phyloP scores from a whole-genome alignment of 2,888 invertebrate genomes.

The Protonemura montana region DNA sequence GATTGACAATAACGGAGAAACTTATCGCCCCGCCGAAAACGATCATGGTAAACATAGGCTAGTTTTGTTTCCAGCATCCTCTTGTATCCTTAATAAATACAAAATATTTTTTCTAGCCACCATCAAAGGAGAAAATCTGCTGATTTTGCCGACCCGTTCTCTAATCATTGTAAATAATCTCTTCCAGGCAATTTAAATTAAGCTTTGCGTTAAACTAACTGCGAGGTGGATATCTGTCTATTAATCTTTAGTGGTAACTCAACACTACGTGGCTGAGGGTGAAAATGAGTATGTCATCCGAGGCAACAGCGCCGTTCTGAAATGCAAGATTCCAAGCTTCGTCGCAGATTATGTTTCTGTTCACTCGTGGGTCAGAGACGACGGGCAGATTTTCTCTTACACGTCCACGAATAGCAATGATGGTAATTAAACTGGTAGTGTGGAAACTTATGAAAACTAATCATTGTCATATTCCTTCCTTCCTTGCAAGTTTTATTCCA shows the following conservation, averaged over 20 bases:
- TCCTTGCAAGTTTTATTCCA: not conserved
- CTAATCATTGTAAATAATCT: not conserved
- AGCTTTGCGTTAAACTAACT: not conserved
- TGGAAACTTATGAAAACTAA: not conserved
- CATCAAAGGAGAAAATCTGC: not conserved
- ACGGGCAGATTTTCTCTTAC: conserved; percentile 47
- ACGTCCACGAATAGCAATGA: conserved; percentile 45
- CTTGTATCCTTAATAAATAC: not conserved
- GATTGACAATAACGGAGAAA: conserved; percentile 60
- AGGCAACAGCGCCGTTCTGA: conserved; percentile 75
- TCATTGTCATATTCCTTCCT: not conserved
- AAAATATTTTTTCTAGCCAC: not conserved
- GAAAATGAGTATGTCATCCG: conserved; percentile 77
- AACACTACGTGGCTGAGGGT: conserved; percentile 76
- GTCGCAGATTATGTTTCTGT: conserved; percentile 77
- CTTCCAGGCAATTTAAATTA: not conserved
- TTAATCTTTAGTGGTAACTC: conserved; percentile 69
- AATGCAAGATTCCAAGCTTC: conserved; percentile 78
- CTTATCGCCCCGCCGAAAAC: conserved; percentile 45
- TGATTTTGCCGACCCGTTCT: not conserved
- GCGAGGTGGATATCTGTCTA: not conserved
- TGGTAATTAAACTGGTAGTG: conserved; percentile 45
- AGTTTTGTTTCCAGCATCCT: not conserved
- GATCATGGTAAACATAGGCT: conserved; percentile 47
- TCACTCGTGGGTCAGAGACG: conserved; percentile 69